phyloP scores from a whole-genome alignment of 2,888 invertebrate genomes.

The Ennomos fuscantarius region DNA sequence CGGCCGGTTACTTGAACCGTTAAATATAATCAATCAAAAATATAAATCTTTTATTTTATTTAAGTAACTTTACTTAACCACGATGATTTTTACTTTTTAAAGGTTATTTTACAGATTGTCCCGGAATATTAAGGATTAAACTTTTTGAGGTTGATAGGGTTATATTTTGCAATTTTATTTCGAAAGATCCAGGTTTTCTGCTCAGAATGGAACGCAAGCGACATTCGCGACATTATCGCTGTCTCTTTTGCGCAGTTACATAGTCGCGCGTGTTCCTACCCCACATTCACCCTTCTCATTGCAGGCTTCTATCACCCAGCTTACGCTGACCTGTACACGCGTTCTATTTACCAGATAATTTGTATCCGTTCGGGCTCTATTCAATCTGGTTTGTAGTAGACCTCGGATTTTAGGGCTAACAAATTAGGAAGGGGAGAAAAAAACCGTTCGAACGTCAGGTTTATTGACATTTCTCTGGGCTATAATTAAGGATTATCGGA shows the following conservation, averaged over 20 bases:
- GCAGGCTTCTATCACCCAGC: conserved; percentile 62
- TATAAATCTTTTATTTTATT: too few species aligned
- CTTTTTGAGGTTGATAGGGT: too few species aligned
- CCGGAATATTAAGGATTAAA: too few species aligned
- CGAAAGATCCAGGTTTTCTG: conserved; percentile 13
- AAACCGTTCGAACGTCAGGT: conserved; percentile 73
- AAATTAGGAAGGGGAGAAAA: conserved; percentile 78
- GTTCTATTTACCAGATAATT: conserved; percentile 21
- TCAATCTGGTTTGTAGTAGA: conserved; percentile 56
- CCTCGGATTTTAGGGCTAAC: conserved; percentile 79
- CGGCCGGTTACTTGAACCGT: too few species aligned
- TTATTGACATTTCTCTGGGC: conserved; percentile 80
- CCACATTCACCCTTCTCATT: conserved; percentile 74
- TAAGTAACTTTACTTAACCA: too few species aligned
- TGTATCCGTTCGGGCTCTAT: conserved; percentile 35
- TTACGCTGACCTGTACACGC: conserved; percentile 45
- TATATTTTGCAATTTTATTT: too few species aligned
- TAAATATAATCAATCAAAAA: too few species aligned
- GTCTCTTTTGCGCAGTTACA: conserved; percentile 59
- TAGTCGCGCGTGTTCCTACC: conserved; percentile 67
- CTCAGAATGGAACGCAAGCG: conserved; percentile 56
- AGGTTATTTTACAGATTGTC: too few species aligned
- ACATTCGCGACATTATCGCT: conserved; percentile 51
- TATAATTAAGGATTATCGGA: conserved; percentile 79
- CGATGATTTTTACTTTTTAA: too few species aligned